Percentiles rank a stretch among this genome's conserved stretches.
Conservation (phyloP, 2,797 vertebrate species). For the Podarcis siculus region DNA sequence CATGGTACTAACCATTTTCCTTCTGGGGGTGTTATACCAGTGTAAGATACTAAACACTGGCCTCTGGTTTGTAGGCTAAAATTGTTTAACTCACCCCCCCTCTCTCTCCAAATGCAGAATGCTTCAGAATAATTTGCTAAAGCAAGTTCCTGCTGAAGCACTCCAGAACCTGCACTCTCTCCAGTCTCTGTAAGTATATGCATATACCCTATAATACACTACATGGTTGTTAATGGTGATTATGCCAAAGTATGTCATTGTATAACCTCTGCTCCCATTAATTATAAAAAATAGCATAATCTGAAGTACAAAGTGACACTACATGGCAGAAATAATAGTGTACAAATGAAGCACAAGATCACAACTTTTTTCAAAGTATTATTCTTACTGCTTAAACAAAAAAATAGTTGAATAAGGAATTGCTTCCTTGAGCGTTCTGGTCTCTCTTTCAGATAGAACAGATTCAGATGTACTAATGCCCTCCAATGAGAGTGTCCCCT, state of each 20-base stretch:
- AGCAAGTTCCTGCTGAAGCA: conserved; percentile 86
- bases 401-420: conserved; percentile 10
- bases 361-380: conserved; percentile 27
- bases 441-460: not conserved
- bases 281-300: not conserved
- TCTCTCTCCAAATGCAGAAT: conserved; percentile 80
- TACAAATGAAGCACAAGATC: not conserved
- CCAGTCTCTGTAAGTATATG: conserved; percentile 91
- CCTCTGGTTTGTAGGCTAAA: conserved; percentile 2
- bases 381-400: conserved; percentile 31
- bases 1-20: not conserved
- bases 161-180: conserved; percentile 88
- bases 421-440: conserved; percentile 8
- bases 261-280: not conserved
- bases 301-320: not conserved
- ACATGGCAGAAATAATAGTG: rapidly evolving
- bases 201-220: conserved; percentile 45
- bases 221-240: conserved; percentile 7
- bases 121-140: conserved; percentile 94
- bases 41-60: not conserved
- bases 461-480: not conserved
- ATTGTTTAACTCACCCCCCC: conserved; percentile 35
- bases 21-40: not conserved
- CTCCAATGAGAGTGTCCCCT: not conserved
- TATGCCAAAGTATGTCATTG: conserved; percentile 14